Percentiles rank a stretch among this genome's conserved stretches.
phyloP scores from a whole-genome alignment of 1,140 invertebrate species.

The Wasmannia auropunctata region DNA sequence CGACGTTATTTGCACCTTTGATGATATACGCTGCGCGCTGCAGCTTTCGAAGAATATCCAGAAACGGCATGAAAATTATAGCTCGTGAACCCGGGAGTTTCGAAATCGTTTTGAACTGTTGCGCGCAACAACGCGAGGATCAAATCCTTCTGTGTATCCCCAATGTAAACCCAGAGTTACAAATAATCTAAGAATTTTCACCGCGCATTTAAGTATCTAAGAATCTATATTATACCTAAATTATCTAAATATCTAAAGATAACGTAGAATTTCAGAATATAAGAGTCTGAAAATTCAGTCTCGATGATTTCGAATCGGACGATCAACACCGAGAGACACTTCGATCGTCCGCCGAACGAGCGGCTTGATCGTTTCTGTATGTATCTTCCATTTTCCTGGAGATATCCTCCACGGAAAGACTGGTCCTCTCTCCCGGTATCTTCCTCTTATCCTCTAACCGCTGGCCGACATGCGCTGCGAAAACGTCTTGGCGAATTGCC shows the following conservation, averaged over 20 bases:
- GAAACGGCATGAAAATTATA: conserved; percentile 2
- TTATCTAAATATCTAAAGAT: neutral
- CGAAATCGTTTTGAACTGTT: neutral
- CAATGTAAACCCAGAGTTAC: neutral
- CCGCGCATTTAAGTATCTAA: neutral
- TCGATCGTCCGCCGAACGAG: neutral
- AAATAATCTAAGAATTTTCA: neutral
- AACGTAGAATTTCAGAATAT: neutral
- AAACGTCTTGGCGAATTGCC: conserved; percentile 61
- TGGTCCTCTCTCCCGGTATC: conserved; percentile 20
- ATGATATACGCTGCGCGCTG: neutral
- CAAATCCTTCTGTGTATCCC: neutral
- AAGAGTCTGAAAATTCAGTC: neutral
- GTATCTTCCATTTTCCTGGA: neutral
- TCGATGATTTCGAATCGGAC: neutral
- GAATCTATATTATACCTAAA: too few relatives aligned
- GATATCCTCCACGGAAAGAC: conserved; percentile 16
- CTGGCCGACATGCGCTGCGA: conserved; percentile 29
- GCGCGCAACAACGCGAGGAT: neutral
- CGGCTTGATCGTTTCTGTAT: too few relatives aligned
- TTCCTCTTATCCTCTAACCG: conserved; percentile 26
- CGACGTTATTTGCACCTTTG: conserved; percentile 17
- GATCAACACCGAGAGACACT: neutral
- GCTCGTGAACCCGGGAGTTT: neutral
- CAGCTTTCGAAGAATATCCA: conserved; percentile 4